Percentiles rank a stretch among this genome's conserved stretches.
Conservation (phyloP, 2,113 vertebrate species). For the Mandrillus leucophaeus region DNA sequence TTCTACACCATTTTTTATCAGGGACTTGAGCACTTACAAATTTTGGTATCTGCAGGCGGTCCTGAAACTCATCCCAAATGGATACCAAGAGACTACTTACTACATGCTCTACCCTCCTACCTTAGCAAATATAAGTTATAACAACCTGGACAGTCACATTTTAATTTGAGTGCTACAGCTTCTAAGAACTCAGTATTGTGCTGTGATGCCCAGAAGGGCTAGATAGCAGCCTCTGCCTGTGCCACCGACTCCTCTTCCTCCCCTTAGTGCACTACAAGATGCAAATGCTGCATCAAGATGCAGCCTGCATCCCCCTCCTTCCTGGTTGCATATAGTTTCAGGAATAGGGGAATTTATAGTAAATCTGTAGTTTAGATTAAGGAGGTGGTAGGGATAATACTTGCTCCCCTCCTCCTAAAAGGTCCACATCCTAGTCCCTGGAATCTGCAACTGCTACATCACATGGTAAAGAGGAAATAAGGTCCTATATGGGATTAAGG, state of each 20-base stretch:
- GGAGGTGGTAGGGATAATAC: not conserved
- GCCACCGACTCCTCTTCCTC: fast-evolving
- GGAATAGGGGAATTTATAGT: not conserved
- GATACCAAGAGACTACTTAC: not conserved
- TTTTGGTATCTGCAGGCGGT: not conserved
- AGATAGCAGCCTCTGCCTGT: fast-evolving
- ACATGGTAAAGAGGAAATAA: not conserved
- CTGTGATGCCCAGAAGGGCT: not conserved
- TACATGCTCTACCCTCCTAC: not conserved
- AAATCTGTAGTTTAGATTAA: not conserved
- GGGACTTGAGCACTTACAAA: not conserved
- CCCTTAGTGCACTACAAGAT: too few relatives aligned
- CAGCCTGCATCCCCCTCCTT: not conserved
- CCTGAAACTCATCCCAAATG: not conserved
- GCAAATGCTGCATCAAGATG: not conserved
- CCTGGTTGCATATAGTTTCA: not conserved
- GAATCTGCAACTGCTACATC: not conserved
- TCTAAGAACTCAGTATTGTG: not conserved
- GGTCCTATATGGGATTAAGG: not conserved
- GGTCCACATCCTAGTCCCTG: not conserved
- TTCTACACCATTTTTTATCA: not conserved
- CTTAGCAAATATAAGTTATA: not conserved
- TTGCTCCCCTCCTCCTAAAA: not conserved
- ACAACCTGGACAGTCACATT: not conserved
- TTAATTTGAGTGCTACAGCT: not conserved